Evolutionary conservation across 2,888 invertebrate genomes (phyloP), one percentile per base, ranked within the genome.

Genomic region (Drosophila mettleri): DNA sequence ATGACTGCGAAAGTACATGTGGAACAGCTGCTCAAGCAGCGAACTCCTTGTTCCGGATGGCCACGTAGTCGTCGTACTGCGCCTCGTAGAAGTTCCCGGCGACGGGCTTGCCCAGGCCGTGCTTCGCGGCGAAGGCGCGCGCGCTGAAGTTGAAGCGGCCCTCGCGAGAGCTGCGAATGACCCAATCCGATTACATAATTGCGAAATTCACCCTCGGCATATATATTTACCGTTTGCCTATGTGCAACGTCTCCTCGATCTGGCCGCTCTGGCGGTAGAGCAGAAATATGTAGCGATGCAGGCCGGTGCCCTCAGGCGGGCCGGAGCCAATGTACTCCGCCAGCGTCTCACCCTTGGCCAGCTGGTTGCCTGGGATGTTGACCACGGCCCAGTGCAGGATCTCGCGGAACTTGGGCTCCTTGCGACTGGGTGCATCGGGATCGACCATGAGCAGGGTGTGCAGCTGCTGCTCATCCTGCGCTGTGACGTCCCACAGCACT

Each of bases 331-430:
- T 91, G 92, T 97, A 98, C 18, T 94, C 95, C 0, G 96, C 94
- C 0, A 98, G 92, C 0, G 94, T 93, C 69, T 97, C 96, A 9
- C 98, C 98, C 9, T 93, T 93, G 0, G 90, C 85, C 1, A 98
- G 88, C 72, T 96, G 93, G 71, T 89, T 92, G 9, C 96, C 97
- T 12, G 96, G 96, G 81, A 98, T 96, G 90, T 98, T 98, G n/a
- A 94, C 96, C 0, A 98, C 95, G 8, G 97, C 92, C 98, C 98
- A 98, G 92, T 98, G 98, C 89, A 96, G 95, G 95, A 96, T 97
- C 92, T 98, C 98, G 39, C 97, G 94, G 90, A 94, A 95, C 74
- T 93, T 96, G 0, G 97, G 97, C 10, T 96, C 94, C 24, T 93
- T 90, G 45, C 98, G 95, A 74, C 95, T 96, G 0, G 98, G 98